Percentiles rank a stretch among this genome's conserved stretches.
Conservation (phyloP, 2,888 invertebrate species). For the Heliconius sara region DNA sequence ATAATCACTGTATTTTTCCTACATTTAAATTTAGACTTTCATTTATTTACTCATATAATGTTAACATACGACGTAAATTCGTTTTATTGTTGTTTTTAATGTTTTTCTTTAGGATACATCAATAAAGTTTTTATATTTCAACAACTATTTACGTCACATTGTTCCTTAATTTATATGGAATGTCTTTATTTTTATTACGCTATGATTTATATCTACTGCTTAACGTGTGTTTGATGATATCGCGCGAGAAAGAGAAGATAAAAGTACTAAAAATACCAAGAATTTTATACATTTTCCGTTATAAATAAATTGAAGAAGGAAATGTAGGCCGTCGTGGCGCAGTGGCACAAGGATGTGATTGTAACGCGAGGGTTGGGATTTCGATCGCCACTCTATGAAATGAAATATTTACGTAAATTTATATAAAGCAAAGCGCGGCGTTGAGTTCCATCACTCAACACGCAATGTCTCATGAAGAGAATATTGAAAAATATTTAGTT, state of each 20-base stretch:
- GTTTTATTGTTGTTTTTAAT: neutral
- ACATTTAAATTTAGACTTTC: neutral
- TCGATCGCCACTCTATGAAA: no score
- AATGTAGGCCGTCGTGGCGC: neutral
- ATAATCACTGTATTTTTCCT: neutral
- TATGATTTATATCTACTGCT: slow-evolving; percentile 32
- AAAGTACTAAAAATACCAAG: neutral
- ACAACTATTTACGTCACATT: slow-evolving; percentile 33
- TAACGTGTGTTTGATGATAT: slow-evolving; percentile 34
- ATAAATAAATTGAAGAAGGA: neutral
- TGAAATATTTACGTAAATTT: no score
- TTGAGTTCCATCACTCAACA: no score
- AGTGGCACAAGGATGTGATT: no score
- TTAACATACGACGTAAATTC: neutral
- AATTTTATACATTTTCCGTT: neutral
- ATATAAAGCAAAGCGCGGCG: no score
- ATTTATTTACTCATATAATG: neutral
- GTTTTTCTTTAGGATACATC: slow-evolving; percentile 1
- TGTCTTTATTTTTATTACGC: slow-evolving; percentile 33
- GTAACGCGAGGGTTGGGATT: no score
- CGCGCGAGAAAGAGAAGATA: neutral
- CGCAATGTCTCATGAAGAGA: no score
- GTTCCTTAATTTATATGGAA: slow-evolving; percentile 35
- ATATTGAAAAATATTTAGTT: no score
- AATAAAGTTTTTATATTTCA: slow-evolving; percentile 33